Evolutionary conservation across 1,140 invertebrate genomes (phyloP), one percentile per base, ranked within the genome.

Genomic region (Megalopta genalis): DNA sequence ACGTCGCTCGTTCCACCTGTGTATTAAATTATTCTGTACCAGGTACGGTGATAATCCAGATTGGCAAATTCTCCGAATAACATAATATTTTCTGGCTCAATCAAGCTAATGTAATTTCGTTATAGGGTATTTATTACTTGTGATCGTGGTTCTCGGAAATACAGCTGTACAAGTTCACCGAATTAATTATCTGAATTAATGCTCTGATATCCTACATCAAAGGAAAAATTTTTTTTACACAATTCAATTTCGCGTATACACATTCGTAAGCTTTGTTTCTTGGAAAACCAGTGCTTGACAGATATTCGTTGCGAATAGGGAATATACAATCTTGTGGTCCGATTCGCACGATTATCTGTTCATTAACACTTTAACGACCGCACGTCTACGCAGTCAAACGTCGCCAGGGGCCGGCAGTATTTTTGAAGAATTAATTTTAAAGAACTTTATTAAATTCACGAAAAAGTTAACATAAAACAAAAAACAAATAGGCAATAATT

Each of bases 121-220:
- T 21, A 18, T 54, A 5, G 6, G 5, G n/a, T 54, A 54, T 54
- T 54, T 54, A 54, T 54, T 54, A 54, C 0, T n/a, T 21, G 18
- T 18, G 21, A 54, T 54, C 18, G 21, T 21, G 52, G 7, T 69
- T 81, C 25, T 9, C 54, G 32, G 70, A 66, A 60, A 71, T 42
- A 59, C 62, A 42, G 7, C n/a, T 49, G n/a, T n/a, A 21, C 65
- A 42, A n/a, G 32, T 37, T 42, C 16, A 69, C 57, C 54, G 27
- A 74, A 77, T 83, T 77, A 81, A 81, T 81, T 72, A 64, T 32
- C 39, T 23, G n/a, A n/a, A n/a, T n/a, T n/a, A n/a, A n/a, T n/a
- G n/a, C n/a, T n/a, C n/a, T n/a, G 49, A 16, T 27, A 23, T 59
- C 46, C 39, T 21, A 25, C 21, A 54, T 32, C 37, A 57, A 52